Evolutionary conservation across 2,113 vertebrate species (phyloP), one percentile per base, ranked within the genome.

Genomic region (Xiphias gladius): DNA sequence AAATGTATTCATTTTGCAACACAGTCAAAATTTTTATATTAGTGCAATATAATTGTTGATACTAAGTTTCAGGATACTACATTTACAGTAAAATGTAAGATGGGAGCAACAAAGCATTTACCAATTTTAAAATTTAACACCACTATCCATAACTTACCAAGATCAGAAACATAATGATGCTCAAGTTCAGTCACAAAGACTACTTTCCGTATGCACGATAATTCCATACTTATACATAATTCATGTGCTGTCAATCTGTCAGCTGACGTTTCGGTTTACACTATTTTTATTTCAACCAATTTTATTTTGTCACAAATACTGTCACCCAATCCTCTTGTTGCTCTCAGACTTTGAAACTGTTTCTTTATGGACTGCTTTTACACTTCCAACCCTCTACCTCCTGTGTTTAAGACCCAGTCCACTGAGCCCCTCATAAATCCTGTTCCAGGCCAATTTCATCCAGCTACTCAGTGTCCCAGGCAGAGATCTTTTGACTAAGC

Each of bases 181-280:
- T 35, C 37, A n/a, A 35, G 7, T 64, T 72, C 22, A 39, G 19
- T 41, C 43, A 66, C 22, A 19, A 19, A 68, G 12, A 24, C 13
- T 28, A 46, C 37, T 73, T 48, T 59, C 17, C 54, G 79, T 69
- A 67, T 69, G 76, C 37, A 76, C 58, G 59, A 73, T 73, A 19
- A 81, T 19, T 12, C 41, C 55, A 73, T 20, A 37, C 54, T 48
- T 0, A 63, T 66, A 14, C 35, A 75, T 73, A 32, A 63, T 64
- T 80, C 41, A 80, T 77, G 24, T 20, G 30, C 52, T 73, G 66
- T 39, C 63, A 73, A 32, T 59, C 72, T 76, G 16, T 43, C 72
- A 80, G 71, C 39, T 71, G 58, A 48, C 17, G 22, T 66, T 59
- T n/a, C 17, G 2, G 22, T 14, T 75, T 61, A 52, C 28, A 14